Percentiles rank a stretch among this genome's conserved stretches.
These are phyloP conservation scores for Idris sp. DNA, from an alignment of 1,140 invertebrate species.

Conservation along the genomic window DNA sequence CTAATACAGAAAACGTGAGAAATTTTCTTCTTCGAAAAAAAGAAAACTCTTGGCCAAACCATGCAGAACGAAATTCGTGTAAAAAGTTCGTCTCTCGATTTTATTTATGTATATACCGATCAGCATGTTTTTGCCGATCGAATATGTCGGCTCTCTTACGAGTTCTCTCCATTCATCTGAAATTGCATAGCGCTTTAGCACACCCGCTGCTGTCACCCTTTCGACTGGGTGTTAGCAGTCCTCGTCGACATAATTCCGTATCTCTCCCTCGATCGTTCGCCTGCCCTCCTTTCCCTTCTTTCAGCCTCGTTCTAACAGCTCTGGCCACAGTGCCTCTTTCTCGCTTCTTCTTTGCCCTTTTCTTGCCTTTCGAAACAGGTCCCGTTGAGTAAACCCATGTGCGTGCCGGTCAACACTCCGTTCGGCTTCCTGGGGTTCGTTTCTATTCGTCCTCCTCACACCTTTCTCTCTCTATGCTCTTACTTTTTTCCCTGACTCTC, in stretches of 20 bases:
- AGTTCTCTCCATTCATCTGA: conserved; percentile 72
- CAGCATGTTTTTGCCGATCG: conserved; percentile 54
- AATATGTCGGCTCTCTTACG: conserved; percentile 58
- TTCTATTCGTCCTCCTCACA: background rate
- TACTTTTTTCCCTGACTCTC: conserved; percentile 10
- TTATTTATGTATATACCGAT: conserved; percentile 60
- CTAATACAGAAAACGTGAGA: too few relatives aligned
- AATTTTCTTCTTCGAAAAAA: too few relatives aligned
- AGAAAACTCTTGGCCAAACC: too few relatives aligned
- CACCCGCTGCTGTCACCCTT: conserved; percentile 57
- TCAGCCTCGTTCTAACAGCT: conserved; percentile 11
- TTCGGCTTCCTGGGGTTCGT: conserved; percentile 38
- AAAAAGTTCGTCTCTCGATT: conserved; percentile 34
- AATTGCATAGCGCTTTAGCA: conserved; percentile 73
- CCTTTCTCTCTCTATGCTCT: background rate
- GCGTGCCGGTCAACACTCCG: conserved; percentile 51
- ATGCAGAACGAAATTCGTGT: background rate
- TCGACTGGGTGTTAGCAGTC: conserved; percentile 52
- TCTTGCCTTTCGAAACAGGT: conserved; percentile 56
- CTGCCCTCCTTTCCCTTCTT: conserved; percentile 23
- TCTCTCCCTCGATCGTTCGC: conserved; percentile 64
- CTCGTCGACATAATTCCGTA: conserved; percentile 59
- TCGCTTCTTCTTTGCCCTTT: conserved; percentile 33
- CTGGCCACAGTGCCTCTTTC: conserved; percentile 18
- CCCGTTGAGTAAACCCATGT: conserved; percentile 59